phyloP scores from a whole-genome alignment of 2,797 vertebrate species.

The Danionella dracula region DNA sequence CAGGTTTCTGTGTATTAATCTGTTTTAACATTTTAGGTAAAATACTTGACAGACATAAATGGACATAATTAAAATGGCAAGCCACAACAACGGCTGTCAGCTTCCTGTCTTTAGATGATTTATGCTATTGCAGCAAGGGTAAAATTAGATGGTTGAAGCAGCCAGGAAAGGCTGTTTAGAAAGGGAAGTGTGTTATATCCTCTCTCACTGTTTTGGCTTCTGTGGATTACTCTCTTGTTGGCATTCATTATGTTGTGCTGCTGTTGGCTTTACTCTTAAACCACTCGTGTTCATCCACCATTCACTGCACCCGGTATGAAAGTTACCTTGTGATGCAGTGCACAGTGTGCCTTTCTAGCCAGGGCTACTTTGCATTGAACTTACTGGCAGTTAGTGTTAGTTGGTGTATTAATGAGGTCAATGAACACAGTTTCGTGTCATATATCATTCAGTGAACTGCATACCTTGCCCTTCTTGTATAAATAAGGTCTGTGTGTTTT shows the following conservation, averaged over 20 bases:
- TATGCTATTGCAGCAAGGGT: slow-evolving; percentile 22
- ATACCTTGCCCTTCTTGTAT: not conserved
- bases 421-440: not conserved
- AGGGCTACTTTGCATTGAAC: slow-evolving; percentile 4
- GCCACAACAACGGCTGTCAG: slow-evolving; percentile 9
- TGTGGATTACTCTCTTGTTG: slow-evolving; percentile 5
- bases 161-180: slow-evolving; percentile 24
- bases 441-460: not conserved
- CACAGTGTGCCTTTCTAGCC: not conserved
- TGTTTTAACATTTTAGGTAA: too few relatives aligned
- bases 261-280: slow-evolving; percentile 25
- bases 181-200: slow-evolving; percentile 33
- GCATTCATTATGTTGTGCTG: not conserved
- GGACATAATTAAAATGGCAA: not conserved
- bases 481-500: not conserved
- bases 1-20: too few relatives aligned
- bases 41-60: too few relatives aligned
- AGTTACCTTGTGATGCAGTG: slow-evolving; percentile 23
- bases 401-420: slow-evolving; percentile 16
- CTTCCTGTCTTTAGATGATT: slow-evolving; percentile 35
- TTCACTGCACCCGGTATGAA: slow-evolving; percentile 6
- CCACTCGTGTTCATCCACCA: slow-evolving; percentile 7
- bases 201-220: slow-evolving; percentile 14
- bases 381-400: not conserved
- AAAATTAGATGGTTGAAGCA: slow-evolving; percentile 19